Conservation (phyloP, 2,113 vertebrate species). For the Calyptomena viridis region DNA sequence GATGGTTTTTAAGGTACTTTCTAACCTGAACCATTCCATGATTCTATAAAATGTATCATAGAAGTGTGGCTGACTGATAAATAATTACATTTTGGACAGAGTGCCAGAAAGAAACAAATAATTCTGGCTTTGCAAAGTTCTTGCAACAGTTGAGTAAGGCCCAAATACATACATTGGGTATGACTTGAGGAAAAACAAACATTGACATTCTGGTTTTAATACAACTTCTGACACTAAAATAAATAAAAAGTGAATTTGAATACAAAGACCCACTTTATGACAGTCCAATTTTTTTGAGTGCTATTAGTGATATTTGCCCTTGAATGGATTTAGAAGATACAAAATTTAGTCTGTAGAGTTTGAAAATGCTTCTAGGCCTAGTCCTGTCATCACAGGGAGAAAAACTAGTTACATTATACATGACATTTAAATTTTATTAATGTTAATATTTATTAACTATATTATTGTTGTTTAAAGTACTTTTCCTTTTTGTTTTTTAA, state of each 20-base stretch:
- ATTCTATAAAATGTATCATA: background rate
- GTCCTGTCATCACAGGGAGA: background rate
- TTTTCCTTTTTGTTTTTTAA: rapidly evolving
- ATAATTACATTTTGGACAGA: background rate
- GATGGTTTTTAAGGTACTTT: background rate
- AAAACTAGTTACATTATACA: background rate
- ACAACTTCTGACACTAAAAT: background rate
- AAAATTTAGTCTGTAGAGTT: background rate
- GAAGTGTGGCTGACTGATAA: background rate
- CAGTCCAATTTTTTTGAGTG: background rate
- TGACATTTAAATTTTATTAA: rapidly evolving
- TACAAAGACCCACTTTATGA: background rate
- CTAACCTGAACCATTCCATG: background rate
- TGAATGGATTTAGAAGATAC: background rate
- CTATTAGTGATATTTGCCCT: background rate
- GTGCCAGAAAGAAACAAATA: background rate
- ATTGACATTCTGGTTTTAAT: background rate
- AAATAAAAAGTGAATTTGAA: background rate
- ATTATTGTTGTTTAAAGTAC: background rate
- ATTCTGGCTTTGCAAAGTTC: background rate
- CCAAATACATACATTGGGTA: background rate
- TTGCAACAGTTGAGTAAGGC: background rate
- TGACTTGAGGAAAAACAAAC: background rate
- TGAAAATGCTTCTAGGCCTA: background rate
- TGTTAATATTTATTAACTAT: background rate